Evolutionary conservation across 2,797 vertebrate species (phyloP).

Genomic region (Protosalanx chinensis): DNA sequence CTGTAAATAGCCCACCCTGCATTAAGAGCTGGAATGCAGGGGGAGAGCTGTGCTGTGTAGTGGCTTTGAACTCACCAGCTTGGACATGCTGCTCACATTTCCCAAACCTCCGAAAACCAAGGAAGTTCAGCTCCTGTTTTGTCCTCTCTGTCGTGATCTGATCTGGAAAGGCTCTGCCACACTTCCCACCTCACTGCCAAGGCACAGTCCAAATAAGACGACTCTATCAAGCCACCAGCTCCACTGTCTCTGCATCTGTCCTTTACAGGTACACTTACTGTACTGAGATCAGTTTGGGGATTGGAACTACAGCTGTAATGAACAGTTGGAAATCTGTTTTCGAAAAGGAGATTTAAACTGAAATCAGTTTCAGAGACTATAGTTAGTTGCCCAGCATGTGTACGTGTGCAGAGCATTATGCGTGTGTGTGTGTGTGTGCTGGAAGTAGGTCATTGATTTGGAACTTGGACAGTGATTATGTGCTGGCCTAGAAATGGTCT

Average conservation of each 20-base stretch:
- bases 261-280: background rate
- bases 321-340: background rate
- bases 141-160: conserved; percentile 53
- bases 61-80: conserved; percentile 52
- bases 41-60: conserved; percentile 4
- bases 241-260: background rate
- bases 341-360: conserved; percentile 39
- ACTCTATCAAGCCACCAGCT: too few relatives aligned
- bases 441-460: conserved; percentile 78
- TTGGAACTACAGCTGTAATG: background rate
- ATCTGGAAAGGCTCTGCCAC: conserved; percentile 45
- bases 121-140: conserved; percentile 43
- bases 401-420: background rate
- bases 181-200: conserved; percentile 49
- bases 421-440: conserved; percentile 13
- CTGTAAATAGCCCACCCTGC: conserved; percentile 68
- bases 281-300: background rate
- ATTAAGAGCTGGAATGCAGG: conserved; percentile 51
- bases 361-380: conserved; percentile 52
- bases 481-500: conserved; percentile 74
- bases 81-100: conserved; percentile 49
- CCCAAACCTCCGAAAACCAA: conserved; percentile 30
- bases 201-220: conserved; percentile 58
- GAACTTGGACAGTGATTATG: conserved; percentile 74
- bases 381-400: conserved; percentile 56